A percentile compares a stretch with the other conserved stretches of the same genome.
phyloP scores from a whole-genome alignment of 2,113 vertebrate genomes.

The Carollia perspicillata region DNA sequence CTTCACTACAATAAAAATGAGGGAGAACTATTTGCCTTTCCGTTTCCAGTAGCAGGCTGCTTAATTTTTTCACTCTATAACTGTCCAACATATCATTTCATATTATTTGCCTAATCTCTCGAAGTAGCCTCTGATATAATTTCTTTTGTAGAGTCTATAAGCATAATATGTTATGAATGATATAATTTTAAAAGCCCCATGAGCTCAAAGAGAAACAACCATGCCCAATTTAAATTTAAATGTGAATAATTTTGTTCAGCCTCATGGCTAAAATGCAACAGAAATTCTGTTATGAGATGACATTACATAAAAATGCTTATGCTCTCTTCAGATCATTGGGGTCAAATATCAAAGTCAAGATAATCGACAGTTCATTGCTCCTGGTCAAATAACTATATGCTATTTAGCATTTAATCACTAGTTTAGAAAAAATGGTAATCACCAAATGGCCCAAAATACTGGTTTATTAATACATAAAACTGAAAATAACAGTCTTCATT shows the following conservation, averaged over 20 bases:
- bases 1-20: background rate
- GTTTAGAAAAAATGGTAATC: background rate
- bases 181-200: constrained; percentile 55
- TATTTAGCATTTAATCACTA: constrained; percentile 33
- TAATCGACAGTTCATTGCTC: constrained; percentile 32
- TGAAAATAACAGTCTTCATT: background rate
- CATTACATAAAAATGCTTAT: constrained; percentile 49
- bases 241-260: constrained; percentile 53
- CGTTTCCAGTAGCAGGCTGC: background rate
- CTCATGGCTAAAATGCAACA: constrained; percentile 39
- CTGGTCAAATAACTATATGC: constrained; percentile 8
- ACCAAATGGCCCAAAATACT: constrained; percentile 38
- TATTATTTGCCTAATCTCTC: constrained; percentile 17
- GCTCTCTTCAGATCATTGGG: constrained; percentile 17
- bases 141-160: constrained; percentile 40
- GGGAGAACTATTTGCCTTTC: background rate
- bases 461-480: constrained; percentile 1
- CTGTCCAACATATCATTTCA: background rate
- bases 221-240: constrained; percentile 66
- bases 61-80: background rate
- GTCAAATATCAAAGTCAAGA: constrained; percentile 60
- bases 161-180: constrained; percentile 52
- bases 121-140: constrained; percentile 28
- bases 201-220: constrained; percentile 51
- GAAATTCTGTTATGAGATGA: constrained; percentile 31